Evolutionary conservation across 2,888 invertebrate genomes (phyloP), one percentile per base, ranked within the genome.

Genomic region (Thera obeliscata): DNA sequence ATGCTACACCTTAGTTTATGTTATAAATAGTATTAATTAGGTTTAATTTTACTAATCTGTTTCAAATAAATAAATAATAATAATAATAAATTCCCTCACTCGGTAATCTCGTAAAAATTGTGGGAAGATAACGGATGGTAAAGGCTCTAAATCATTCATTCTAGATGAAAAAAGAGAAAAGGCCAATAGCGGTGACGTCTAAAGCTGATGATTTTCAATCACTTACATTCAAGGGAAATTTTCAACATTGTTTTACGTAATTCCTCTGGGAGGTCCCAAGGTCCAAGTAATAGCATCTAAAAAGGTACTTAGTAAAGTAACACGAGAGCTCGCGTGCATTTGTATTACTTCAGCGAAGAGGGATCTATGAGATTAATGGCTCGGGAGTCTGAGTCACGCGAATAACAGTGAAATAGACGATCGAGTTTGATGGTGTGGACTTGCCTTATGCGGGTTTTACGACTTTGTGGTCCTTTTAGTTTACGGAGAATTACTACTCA

Each of bases 241-340:
- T 22, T 49, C 12, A 2, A 33, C 52, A 33, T 33, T 22, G 52
- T 33, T 33, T 52, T 33, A 33, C 8, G 1, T 33, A 2, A 9
- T 2, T 52, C 8, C 8, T 1, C 33, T 33, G 52, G 52, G 50
- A 50, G 50, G 33, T 52, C 33, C 9, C 52, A 6, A 50, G 12
- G 50, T 50, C 52, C 54, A 54, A 58, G 8, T 54, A 64, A 64
- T 64, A 48, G 22, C 48, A 58, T 46, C 38, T 49, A 48, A 60
- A 49, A 50, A n/a, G 11, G 36, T 58, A 36, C 41, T 41, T 38
- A 12, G 36, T 35, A 41, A 43, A 22, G 41, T 56, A 56, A 12
- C 80, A 80, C 77, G 79, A 79, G 78, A 78, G 74, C 60, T 81
- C 57, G 78, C 80, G 81, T 81, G 80, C 74, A 71, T 72, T 73